A percentile compares a stretch with the other conserved stretches of the same genome.
These are phyloP conservation scores for Pangasius larnaudii DNA, from an alignment of 2,797 vertebrate genomes.

Conservation along the genomic window DNA sequence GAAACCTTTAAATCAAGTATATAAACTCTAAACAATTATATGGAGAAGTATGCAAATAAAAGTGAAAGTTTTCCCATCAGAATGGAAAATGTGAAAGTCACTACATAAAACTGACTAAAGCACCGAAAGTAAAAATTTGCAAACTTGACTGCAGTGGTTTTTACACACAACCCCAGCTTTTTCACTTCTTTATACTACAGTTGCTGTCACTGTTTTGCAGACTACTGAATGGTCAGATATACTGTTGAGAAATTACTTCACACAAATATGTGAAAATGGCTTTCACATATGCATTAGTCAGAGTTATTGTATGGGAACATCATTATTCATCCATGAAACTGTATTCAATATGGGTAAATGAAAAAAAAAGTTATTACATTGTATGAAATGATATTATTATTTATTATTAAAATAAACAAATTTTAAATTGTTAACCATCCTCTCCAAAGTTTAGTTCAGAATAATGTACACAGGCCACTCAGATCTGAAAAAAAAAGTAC, in stretches of 20 bases:
- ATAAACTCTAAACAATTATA: not conserved
- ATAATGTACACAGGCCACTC: not conserved
- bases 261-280: not conserved
- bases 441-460: not conserved
- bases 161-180: not conserved
- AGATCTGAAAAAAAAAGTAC: not conserved
- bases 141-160: not conserved
- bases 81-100: conserved; percentile 16
- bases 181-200: conserved; percentile 15
- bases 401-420: not conserved
- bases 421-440: not conserved
- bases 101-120: not conserved
- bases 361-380: not conserved
- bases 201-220: not conserved
- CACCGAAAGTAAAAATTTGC: conserved; percentile 17
- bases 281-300: not conserved
- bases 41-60: conserved; percentile 1
- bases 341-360: not conserved
- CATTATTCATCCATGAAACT: not conserved
- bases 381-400: not conserved
- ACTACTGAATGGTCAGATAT: not conserved
- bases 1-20: not conserved
- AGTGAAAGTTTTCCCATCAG: conserved; percentile 20
- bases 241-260: not conserved
- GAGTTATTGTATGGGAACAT: not conserved